phyloP scores from a whole-genome alignment of 2,113 vertebrate genomes.

The Tragelaphus scriptus region DNA sequence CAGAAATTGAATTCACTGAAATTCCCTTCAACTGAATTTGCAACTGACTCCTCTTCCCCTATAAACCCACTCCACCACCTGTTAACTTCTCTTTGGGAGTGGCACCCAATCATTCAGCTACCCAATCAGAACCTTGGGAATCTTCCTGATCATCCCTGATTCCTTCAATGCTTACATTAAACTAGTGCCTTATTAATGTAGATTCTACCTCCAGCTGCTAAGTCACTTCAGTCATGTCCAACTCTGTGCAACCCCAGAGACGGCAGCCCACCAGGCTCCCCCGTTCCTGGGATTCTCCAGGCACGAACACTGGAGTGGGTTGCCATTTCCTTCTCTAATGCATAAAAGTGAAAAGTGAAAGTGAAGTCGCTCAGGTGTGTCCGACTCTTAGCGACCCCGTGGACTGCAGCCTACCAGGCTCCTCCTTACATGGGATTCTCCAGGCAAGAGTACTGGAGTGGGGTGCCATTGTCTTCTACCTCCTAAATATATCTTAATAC shows the following conservation, averaged over 20 bases:
- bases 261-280: too few relatives aligned
- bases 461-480: not conserved
- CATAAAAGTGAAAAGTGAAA: too few relatives aligned
- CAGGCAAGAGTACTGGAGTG: too few relatives aligned
- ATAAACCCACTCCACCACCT: not conserved
- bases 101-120: not conserved
- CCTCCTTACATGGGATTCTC: too few relatives aligned
- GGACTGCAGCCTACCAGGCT: too few relatives aligned
- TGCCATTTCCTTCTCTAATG: too few relatives aligned
- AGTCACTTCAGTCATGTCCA: too few relatives aligned
- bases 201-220: not conserved
- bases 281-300: too few relatives aligned
- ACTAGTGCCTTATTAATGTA: not conserved
- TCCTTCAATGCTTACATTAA: not conserved
- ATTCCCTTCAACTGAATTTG: not conserved
- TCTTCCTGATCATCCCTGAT: not conserved
- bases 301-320: too few relatives aligned
- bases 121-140: not conserved
- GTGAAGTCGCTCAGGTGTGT: too few relatives aligned
- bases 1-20: not conserved
- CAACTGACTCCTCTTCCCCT: not conserved
- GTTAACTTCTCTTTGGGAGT: not conserved
- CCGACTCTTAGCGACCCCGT: too few relatives aligned
- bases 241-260: too few relatives aligned
- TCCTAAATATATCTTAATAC: not conserved